Evolutionary conservation across 1,140 invertebrate species (phyloP).

Genomic region (Cherax destructor): DNA sequence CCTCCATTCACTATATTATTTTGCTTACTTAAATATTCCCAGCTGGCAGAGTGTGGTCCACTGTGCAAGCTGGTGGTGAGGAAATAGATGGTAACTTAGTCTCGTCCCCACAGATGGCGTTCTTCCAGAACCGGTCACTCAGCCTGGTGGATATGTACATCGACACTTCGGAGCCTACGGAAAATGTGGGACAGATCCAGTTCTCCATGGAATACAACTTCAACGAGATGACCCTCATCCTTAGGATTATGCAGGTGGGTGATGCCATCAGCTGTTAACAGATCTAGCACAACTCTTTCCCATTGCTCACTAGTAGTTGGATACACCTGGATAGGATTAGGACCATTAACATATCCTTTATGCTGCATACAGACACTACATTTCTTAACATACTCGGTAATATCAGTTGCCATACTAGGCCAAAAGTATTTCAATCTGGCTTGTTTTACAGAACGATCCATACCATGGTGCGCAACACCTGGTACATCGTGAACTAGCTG

Average conservation of each 20-base stretch:
- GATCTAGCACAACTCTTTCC: too few species aligned
- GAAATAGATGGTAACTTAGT: not conserved
- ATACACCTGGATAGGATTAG: too few species aligned
- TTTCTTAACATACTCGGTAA: too few species aligned
- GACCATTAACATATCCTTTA: too few species aligned
- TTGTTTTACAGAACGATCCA: too few species aligned
- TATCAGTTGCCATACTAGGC: too few species aligned
- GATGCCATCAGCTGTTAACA: not conserved
- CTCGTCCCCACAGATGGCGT: constrained; percentile 78
- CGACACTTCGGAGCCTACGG: constrained; percentile 91
- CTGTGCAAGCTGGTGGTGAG: not conserved
- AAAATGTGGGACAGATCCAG: constrained; percentile 95
- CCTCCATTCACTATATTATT: not conserved
- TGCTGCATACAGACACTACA: too few species aligned
- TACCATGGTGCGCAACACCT: too few species aligned
- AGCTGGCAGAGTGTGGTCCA: not conserved
- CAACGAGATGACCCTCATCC: constrained; percentile 93
- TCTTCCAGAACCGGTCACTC: constrained; percentile 91
- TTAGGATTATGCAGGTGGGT: constrained; percentile 91
- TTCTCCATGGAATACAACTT: constrained; percentile 97
- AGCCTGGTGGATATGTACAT: constrained; percentile 97
- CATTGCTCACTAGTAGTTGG: too few species aligned
- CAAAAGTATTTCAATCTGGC: too few species aligned
- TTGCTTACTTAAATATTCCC: not conserved
- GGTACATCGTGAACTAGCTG: too few species aligned